These are phyloP conservation scores for Oreochromis mossambicus DNA, from an alignment of 2,797 vertebrate species.

Conservation along the genomic window DNA sequence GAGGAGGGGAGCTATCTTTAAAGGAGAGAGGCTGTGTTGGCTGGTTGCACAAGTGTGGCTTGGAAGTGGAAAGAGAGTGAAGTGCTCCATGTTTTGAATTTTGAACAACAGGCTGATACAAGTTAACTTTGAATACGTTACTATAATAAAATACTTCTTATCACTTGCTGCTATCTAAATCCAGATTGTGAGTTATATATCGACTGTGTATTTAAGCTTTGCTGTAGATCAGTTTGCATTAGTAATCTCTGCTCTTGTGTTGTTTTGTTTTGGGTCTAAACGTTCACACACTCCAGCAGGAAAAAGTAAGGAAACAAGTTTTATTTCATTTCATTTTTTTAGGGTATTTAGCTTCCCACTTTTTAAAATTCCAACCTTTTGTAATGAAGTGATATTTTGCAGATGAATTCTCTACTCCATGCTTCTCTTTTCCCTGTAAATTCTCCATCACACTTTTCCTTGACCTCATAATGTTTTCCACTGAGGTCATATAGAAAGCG, in stretches of 20 bases:
- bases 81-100: neutral
- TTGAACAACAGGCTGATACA: neutral
- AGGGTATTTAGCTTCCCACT: neutral
- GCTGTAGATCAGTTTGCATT: neutral
- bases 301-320: neutral
- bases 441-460: neutral
- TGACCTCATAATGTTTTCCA: neutral
- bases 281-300: neutral
- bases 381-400: neutral
- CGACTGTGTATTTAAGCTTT: neutral
- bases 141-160: neutral
- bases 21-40: neutral
- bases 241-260: neutral
- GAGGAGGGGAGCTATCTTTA: neutral
- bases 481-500: neutral
- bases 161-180: neutral
- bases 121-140: neutral
- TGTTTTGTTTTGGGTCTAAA: neutral
- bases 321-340: neutral
- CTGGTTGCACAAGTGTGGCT: neutral
- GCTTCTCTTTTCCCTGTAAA: neutral
- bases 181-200: neutral
- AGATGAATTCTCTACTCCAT: neutral
- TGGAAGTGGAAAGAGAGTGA: neutral
- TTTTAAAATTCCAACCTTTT: neutral